These are phyloP conservation scores for Thyatira batis DNA, from an alignment of 2,888 invertebrate species.

Conservation along the genomic window DNA sequence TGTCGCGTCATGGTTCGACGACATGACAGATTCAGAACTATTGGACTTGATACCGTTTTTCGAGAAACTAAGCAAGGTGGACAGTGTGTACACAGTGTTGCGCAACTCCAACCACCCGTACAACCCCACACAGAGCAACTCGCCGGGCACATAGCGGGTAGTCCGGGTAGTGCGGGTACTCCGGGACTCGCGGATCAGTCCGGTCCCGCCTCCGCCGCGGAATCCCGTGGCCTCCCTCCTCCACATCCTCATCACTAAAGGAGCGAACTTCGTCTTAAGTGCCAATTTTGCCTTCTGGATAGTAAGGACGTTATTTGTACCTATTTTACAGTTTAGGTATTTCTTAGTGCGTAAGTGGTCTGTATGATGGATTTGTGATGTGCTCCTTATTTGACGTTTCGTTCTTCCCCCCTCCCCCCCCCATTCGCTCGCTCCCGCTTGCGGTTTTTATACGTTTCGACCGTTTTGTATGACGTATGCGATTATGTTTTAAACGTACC, in stretches of 20 bases:
- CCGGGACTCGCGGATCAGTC: constrained; percentile 10
- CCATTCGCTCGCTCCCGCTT: constrained; percentile 51
- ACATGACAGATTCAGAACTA: constrained; percentile 98
- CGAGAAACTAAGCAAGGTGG: constrained; percentile 97
- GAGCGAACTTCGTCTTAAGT: constrained; percentile 77
- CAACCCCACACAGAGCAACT: constrained; percentile 79
- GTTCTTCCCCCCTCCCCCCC: constrained; percentile 38
- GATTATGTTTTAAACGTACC: constrained; percentile 26
- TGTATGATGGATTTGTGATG: constrained; percentile 67
- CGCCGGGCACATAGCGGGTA: constrained; percentile 67
- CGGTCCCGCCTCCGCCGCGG: constrained; percentile 21
- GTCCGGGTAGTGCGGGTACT: constrained; percentile 8
- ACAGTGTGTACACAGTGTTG: constrained; percentile 97
- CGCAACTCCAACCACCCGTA: constrained; percentile 95
- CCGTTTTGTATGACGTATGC: constrained; percentile 32
- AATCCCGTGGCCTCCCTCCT: constrained; percentile 40
- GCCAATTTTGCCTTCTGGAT: constrained; percentile 83
- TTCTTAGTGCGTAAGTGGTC: constrained; percentile 77
- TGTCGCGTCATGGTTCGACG: constrained; percentile 99
- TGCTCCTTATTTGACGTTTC: constrained; percentile 36
- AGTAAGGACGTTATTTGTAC: constrained; percentile 80
- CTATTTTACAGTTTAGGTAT: constrained; percentile 79
- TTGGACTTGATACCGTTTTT: constrained; percentile 98
- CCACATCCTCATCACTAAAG: constrained; percentile 54
- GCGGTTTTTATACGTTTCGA: constrained; percentile 41